Percentiles rank a stretch among this genome's conserved stretches.
These are phyloP conservation scores for Danio aesculapii DNA, from an alignment of 2,797 vertebrate genomes.

Conservation along the genomic window DNA sequence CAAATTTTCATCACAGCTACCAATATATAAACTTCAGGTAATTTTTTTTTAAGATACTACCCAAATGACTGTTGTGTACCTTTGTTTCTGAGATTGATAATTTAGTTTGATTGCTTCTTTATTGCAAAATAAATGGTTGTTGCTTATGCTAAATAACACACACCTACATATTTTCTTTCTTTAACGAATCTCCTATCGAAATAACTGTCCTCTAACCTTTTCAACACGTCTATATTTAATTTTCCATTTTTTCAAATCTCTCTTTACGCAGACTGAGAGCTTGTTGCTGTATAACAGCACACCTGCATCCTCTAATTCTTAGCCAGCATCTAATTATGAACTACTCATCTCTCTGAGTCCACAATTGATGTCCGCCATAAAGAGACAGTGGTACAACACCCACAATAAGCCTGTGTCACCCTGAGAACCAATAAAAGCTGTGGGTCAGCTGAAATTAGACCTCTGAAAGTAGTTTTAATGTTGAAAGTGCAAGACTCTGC, in stretches of 20 bases:
- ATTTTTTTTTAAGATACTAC: no score
- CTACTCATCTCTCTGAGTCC: not conserved
- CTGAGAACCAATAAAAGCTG: conserved; percentile 13
- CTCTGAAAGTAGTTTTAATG: conserved; percentile 32
- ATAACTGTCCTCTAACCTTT: not conserved
- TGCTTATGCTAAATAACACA: no score
- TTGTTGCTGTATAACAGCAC: not conserved
- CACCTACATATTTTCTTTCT: no score
- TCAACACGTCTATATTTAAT: not conserved
- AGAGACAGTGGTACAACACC: not conserved
- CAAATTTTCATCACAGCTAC: no score
- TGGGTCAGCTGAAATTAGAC: conserved; percentile 24
- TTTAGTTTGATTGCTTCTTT: no score
- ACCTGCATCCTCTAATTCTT: conserved; percentile 6
- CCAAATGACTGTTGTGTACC: no score
- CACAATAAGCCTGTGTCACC: not conserved
- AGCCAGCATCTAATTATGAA: conserved; percentile 8
- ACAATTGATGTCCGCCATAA: not conserved
- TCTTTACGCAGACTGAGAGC: not conserved
- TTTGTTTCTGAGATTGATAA: no score
- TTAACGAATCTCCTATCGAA: not conserved
- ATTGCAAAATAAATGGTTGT: no score
- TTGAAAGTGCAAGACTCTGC: conserved; percentile 39
- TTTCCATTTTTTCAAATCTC: not conserved
- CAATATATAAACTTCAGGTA: no score